Conservation (phyloP, 2,113 vertebrate genomes). For the Trichechus manatus region DNA sequence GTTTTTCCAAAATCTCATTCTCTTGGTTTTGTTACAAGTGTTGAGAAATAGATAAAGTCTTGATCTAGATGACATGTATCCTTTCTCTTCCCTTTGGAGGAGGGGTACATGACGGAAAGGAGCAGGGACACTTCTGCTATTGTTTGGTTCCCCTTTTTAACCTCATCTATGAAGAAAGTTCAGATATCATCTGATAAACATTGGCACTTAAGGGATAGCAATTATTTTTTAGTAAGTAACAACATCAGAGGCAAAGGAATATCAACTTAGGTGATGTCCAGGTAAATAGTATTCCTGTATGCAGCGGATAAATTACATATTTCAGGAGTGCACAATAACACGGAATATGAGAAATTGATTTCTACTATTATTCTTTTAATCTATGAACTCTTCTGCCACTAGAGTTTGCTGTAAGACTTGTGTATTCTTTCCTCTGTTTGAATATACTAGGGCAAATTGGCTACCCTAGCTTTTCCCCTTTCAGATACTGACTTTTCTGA, state of each 20-base stretch:
- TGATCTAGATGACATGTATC: background rate
- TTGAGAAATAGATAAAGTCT: background rate
- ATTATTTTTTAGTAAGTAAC: background rate
- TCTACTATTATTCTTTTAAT: background rate
- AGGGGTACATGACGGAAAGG: background rate
- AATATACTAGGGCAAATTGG: background rate
- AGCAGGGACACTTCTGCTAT: background rate
- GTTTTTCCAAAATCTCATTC: background rate
- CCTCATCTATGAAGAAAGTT: background rate
- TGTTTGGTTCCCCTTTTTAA: background rate
- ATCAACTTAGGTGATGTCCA: background rate
- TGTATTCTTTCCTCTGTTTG: background rate
- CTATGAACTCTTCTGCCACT: constrained; percentile 14
- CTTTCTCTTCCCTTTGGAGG: background rate
- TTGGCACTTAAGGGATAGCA: background rate
- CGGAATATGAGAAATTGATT: constrained; percentile 4
- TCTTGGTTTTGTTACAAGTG: background rate
- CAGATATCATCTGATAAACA: background rate
- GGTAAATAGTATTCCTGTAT: background rate
- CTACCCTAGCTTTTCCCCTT: background rate
- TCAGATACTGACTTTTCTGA: background rate
- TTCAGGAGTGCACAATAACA: constrained; percentile 6
- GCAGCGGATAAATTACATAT: background rate
- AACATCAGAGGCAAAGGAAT: background rate
- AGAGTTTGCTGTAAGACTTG: constrained; percentile 35